Base-by-base conservation (phyloP, 2,888 invertebrate species). In the Plebejus argus region DNA sequence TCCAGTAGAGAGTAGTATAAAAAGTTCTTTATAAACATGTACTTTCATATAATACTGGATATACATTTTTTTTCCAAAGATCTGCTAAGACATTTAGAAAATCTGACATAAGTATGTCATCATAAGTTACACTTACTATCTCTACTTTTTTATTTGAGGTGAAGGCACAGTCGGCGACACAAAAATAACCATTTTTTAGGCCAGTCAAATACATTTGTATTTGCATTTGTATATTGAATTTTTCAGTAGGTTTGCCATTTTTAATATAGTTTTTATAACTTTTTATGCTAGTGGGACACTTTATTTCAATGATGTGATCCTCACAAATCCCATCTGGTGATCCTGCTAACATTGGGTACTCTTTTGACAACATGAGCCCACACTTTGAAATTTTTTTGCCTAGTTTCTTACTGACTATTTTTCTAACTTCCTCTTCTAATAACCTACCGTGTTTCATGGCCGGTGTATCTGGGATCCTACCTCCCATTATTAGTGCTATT, bases 401-500 rank as follows among this genome's bases (percentile, higher is more conserved):
- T 15, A 49, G 49, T 15, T 15, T 49, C 3, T 49, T 49, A 15
- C 15, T 15, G 15, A 49, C 49, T 10, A 12, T 49, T 15, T 49
- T 49, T 49, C 49, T 49, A 12, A 49, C 49, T 49, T 49, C 15
- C 4, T 49, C 49, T 49, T 49, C 49, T 49, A 49, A 49, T 15
- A 49, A 3, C 12, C 49, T 12, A 49, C 49, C 49, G 12, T 1
- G 15, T 15, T 49, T 49, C 49, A 49, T 49, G 15, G 15, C 15
- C 5, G 3, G 12, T 76, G 82, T 83, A 23, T 83, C 81, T 28
- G 81, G 80, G 10, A 82, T 80, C 71, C 80, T 83, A 2, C 78
- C 81, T 0, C 82, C 83, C 79, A 83, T 78, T 28, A 23, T 85
- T 82, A 70, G 0, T 70, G 81, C 23, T 28, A 83, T 79, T 35